Percentiles rank a stretch among this genome's conserved stretches.
Conservation (phyloP, 2,113 vertebrate species). For the Camelus dromedarius region DNA sequence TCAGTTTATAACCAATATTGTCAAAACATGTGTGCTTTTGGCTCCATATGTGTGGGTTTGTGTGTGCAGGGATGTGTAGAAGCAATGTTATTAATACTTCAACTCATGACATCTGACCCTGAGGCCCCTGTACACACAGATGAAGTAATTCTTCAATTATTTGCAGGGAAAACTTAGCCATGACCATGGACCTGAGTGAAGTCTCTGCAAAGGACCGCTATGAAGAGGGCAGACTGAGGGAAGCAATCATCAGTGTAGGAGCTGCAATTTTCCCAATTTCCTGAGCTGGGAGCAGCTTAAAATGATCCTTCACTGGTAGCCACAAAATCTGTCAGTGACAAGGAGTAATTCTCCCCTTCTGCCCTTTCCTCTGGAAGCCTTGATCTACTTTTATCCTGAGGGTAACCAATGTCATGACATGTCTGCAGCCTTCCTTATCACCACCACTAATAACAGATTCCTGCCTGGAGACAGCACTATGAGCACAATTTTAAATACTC, state of each 20-base stretch:
- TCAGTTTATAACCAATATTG: neutral
- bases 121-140: neutral
- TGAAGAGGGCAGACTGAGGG: neutral
- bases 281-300: constrained; percentile 41
- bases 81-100: neutral
- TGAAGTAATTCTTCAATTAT: constrained; percentile 11
- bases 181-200: neutral
- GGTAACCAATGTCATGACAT: constrained; percentile 59
- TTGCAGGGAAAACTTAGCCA: neutral
- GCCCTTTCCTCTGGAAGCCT: constrained; percentile 51
- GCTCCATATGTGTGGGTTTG: rapidly evolving
- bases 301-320: constrained; percentile 23
- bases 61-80: neutral
- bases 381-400: constrained; percentile 67
- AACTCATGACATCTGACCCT: neutral
- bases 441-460: constrained; percentile 52
- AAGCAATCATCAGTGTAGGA: neutral
- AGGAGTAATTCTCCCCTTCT: constrained; percentile 14
- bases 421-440: constrained; percentile 56
- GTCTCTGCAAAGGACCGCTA: neutral
- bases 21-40: neutral
- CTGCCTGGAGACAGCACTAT: neutral
- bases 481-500: constrained; percentile 63
- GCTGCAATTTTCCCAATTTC: constrained; percentile 41
- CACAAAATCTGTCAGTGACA: neutral